Percentiles rank a stretch among this genome's conserved stretches.
Evolutionary conservation across 1,140 invertebrate species (phyloP).

Genomic region (Caerostris darwini): DNA sequence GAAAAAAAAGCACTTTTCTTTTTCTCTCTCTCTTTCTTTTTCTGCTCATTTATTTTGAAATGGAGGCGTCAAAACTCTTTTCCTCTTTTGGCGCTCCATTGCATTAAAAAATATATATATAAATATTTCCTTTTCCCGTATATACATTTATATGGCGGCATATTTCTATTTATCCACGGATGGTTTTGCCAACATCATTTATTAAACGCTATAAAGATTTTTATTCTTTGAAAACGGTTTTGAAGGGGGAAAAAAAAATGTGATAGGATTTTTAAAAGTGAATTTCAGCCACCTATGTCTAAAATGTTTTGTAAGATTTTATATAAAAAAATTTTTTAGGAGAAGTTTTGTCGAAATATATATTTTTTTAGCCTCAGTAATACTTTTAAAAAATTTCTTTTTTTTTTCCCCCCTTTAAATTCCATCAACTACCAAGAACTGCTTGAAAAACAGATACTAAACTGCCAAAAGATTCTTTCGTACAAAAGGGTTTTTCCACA

Average conservation of each 20-base stretch:
- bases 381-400: too few species aligned
- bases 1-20: background rate
- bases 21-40: background rate
- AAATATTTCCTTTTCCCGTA: background rate
- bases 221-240: background rate
- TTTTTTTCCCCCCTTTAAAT: too few species aligned
- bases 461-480: too few species aligned
- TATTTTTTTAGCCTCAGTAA: too few species aligned
- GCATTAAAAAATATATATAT: background rate
- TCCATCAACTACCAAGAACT: too few species aligned
- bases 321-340: too few species aligned
- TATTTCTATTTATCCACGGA: background rate
- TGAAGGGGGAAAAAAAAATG: background rate
- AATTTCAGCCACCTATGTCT: background rate
- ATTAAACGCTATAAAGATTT: background rate
- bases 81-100: slow-evolving; percentile 49
- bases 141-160: background rate
- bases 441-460: too few species aligned
- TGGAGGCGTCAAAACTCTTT: slow-evolving; percentile 12
- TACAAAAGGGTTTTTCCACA: too few species aligned
- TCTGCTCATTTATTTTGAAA: background rate
- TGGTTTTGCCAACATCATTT: background rate
- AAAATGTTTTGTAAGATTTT: background rate
- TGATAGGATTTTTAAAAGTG: background rate
- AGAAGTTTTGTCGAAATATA: too few species aligned